phyloP scores from a whole-genome alignment of 2,113 vertebrate species.

The Melanerpes formicivorus region DNA sequence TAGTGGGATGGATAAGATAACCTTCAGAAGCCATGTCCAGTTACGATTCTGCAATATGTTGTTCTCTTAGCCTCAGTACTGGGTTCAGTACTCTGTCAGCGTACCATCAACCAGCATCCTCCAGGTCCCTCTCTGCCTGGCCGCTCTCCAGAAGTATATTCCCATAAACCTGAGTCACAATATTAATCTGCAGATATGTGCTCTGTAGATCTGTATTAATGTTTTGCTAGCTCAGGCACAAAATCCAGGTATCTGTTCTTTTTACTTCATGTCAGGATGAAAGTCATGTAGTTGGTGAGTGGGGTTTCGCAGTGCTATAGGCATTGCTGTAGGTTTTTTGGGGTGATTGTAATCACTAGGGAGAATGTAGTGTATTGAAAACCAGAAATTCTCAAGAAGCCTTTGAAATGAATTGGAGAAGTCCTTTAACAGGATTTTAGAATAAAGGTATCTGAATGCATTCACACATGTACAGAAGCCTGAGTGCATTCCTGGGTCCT shows the following conservation, averaged over 20 bases:
- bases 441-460: background rate
- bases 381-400: background rate
- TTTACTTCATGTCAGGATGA: background rate
- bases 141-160: background rate
- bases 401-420: background rate
- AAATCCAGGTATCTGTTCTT: background rate
- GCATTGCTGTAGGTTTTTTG: background rate
- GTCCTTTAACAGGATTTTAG: background rate
- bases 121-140: too few relatives aligned
- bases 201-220: background rate
- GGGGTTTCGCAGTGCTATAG: background rate
- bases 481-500: background rate
- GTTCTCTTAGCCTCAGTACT: background rate
- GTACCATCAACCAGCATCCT: too few relatives aligned
- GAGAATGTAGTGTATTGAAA: constrained; percentile 9
- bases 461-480: background rate
- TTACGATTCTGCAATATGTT: fast-evolving
- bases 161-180: background rate
- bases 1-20: background rate
- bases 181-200: background rate
- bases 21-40: background rate
- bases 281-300: background rate
- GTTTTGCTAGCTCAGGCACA: background rate
- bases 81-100: too few relatives aligned
- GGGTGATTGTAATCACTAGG: background rate